Conservation (phyloP, 2,797 vertebrate species). For the Lacerta bilineata region DNA sequence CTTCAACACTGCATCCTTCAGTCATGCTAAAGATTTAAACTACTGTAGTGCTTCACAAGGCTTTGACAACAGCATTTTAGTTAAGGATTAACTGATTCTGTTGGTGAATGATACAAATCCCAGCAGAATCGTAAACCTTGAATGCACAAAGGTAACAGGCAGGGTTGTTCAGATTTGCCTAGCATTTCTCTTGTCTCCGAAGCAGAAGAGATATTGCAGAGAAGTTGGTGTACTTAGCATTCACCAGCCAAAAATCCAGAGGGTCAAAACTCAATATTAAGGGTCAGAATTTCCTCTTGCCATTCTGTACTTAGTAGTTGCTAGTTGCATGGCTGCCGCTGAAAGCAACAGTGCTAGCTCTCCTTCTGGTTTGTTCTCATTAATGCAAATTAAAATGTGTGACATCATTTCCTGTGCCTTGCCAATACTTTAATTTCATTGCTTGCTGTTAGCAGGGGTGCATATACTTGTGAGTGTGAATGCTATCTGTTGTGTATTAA, state of each 20-base stretch:
- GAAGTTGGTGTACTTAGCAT: not conserved
- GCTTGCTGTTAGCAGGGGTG: not conserved
- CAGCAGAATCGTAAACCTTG: conserved; percentile 6
- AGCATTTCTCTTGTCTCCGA: not conserved
- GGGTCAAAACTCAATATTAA: not conserved
- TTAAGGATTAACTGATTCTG: conserved; percentile 20
- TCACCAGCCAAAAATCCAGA: not conserved
- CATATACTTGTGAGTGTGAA: not conserved
- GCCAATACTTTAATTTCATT: not conserved
- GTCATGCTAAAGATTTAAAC: not conserved
- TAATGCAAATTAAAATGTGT: not conserved
- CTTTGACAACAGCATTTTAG: not conserved
- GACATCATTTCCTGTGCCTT: not conserved
- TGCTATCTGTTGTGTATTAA: too few relatives aligned
- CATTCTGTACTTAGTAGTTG: not conserved
- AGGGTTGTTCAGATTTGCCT: not conserved
- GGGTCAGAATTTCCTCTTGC: not conserved
- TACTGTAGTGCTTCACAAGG: conserved; percentile 3
- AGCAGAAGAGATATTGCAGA: not conserved
- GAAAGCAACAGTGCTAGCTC: not conserved
- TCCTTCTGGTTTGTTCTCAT: not conserved
- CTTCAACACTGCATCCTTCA: conserved; percentile 16
- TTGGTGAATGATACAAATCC: not conserved
- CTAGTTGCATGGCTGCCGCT: not conserved
- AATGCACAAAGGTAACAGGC: not conserved